A percentile compares a stretch with the other conserved stretches of the same genome.
Evolutionary conservation across 2,113 vertebrate genomes (phyloP).

Genomic region (Actenoides lindsayi): DNA sequence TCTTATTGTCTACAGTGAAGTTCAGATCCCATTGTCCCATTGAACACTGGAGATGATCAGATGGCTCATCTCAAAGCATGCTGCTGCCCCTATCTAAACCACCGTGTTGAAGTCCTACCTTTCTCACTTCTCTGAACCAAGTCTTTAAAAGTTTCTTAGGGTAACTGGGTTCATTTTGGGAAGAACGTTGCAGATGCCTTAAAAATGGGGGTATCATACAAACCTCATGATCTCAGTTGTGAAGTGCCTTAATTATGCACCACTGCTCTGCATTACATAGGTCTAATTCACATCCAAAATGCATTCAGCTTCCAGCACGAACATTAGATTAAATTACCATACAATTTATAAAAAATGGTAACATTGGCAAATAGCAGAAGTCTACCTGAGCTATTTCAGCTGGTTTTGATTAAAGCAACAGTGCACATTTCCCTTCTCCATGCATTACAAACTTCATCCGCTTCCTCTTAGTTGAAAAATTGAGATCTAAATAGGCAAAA

Average conservation of each 20-base stretch:
- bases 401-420: not conserved
- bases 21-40: not conserved
- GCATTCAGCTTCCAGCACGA: not conserved
- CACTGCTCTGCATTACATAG: not conserved
- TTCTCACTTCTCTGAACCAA: not conserved
- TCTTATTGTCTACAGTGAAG: accelerated
- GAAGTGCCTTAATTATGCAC: not conserved
- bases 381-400: not conserved
- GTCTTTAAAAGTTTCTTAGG: not conserved
- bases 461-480: not conserved
- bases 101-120: accelerated
- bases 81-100: not conserved
- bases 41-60: not conserved
- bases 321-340: not conserved
- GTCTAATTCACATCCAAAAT: not conserved
- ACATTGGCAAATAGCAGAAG: not conserved
- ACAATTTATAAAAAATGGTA: not conserved
- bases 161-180: not conserved
- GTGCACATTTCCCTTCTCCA: not conserved
- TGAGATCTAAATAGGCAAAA: not conserved
- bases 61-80: not conserved
- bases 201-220: not conserved
- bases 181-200: not conserved
- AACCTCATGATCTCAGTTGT: not conserved
- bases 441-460: not conserved